Conservation (phyloP, 1,140 invertebrate genomes). For the Aricia agestis region DNA sequence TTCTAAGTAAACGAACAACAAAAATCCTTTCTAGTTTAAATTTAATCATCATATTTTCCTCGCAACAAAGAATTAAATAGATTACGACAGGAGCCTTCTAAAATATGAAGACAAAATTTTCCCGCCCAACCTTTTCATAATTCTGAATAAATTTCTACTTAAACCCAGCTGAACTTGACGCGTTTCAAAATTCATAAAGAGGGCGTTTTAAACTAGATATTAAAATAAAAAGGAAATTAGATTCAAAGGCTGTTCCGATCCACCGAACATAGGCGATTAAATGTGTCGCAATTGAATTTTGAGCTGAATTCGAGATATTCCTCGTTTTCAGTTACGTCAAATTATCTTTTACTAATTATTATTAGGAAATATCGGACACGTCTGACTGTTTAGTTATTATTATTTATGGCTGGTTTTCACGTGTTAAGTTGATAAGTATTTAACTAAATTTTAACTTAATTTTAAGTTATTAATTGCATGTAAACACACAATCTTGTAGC, state of each 20-base stretch:
- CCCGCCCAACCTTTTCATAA: conserved; percentile 22
- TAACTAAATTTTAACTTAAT: too few species aligned
- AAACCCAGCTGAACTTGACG: conserved; percentile 29
- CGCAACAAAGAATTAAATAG: conserved; percentile 19
- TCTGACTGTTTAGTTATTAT: too few species aligned
- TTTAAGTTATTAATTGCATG: too few species aligned
- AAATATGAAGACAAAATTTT: conserved; percentile 19
- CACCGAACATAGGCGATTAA: conserved; percentile 12
- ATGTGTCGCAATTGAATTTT: background rate
- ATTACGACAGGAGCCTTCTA: conserved; percentile 10
- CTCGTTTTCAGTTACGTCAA: background rate
- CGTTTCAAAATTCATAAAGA: conserved; percentile 32
- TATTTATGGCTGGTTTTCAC: too few species aligned
- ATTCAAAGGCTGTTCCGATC: conserved; percentile 24
- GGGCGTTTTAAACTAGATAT: conserved; percentile 31
- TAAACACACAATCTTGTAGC: too few species aligned
- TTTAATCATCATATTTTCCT: conserved; percentile 1
- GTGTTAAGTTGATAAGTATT: too few species aligned
- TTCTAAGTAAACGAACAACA: background rate
- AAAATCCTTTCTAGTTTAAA: conserved; percentile 9
- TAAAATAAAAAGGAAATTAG: conserved; percentile 35
- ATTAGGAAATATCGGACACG: too few species aligned
- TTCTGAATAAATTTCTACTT: conserved; percentile 28
- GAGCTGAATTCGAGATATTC: background rate
- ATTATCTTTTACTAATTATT: too few species aligned